Conservation (phyloP, 2,888 invertebrate species). For the Perdita meconis region DNA sequence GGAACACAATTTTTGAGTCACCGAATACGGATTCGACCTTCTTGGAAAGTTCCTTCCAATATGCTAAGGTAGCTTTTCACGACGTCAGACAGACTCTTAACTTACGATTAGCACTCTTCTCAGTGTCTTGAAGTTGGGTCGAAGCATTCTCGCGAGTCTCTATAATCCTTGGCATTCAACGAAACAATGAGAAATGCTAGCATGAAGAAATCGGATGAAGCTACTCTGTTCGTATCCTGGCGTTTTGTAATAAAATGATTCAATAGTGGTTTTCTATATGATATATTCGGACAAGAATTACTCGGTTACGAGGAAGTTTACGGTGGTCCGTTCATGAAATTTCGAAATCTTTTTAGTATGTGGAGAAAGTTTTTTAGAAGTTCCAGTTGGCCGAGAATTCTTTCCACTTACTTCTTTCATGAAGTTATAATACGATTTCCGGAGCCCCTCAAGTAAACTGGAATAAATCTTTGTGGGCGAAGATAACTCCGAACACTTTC, state of each 20-base stretch:
- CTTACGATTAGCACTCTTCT: slow-evolving; percentile 25
- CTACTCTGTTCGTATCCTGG: background rate
- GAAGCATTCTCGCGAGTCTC: slow-evolving; percentile 24
- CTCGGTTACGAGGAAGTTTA: background rate
- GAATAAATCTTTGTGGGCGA: background rate
- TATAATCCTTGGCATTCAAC: slow-evolving; percentile 42
- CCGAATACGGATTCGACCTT: slow-evolving; percentile 31
- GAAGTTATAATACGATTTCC: background rate
- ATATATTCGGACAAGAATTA: background rate
- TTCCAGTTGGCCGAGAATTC: background rate
- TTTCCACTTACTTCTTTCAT: background rate
- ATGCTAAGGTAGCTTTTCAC: slow-evolving; percentile 32
- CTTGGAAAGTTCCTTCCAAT: slow-evolving; percentile 34
- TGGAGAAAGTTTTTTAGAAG: background rate
- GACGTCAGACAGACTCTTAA: slow-evolving; percentile 25
- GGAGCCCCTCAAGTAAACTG: background rate
- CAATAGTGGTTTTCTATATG: background rate
- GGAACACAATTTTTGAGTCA: background rate
- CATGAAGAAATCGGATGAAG: background rate
- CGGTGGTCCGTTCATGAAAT: background rate
- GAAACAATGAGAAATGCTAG: slow-evolving; percentile 32
- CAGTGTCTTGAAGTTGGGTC: slow-evolving; percentile 19
- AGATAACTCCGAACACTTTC: too few species aligned
- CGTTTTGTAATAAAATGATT: background rate
- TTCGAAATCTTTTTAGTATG: background rate